Percentiles rank a stretch among this genome's conserved stretches.
Conservation (phyloP, 2,888 invertebrate genomes). For the Rhingia campestris region DNA sequence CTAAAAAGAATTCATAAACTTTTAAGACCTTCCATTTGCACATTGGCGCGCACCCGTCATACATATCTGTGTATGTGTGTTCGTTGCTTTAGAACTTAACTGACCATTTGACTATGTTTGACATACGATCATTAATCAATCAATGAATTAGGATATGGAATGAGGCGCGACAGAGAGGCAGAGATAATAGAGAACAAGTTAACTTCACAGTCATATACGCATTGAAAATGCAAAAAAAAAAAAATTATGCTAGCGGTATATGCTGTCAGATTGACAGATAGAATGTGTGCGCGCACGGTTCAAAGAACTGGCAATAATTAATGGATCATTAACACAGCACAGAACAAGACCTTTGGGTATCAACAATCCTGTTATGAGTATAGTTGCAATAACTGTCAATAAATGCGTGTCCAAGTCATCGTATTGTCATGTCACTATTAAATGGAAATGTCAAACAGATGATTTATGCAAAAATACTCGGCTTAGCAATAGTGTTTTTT, state of each 20-base stretch:
- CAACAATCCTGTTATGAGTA: not conserved
- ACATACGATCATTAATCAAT: constrained; percentile 68
- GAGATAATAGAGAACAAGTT: constrained; percentile 41
- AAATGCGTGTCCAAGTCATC: not conserved
- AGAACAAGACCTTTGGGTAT: not conserved
- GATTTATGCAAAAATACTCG: constrained; percentile 38
- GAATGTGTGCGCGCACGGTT: constrained; percentile 35
- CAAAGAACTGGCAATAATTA: constrained; percentile 52
- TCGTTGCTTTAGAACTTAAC: constrained; percentile 42
- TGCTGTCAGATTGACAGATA: constrained; percentile 58
- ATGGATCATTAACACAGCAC: constrained; percentile 37
- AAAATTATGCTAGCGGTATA: constrained; percentile 47
- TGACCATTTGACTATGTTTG: constrained; percentile 64
- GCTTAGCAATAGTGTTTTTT: not conserved
- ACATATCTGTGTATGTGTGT: not conserved
- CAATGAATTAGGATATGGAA: constrained; percentile 41
- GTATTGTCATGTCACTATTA: constrained; percentile 3
- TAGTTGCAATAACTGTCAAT: constrained; percentile 1
- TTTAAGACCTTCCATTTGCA: constrained; percentile 1
- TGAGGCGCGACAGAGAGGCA: not conserved
- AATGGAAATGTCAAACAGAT: constrained; percentile 26
- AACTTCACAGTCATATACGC: constrained; percentile 8
- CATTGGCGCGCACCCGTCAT: not conserved
- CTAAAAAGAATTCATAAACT: constrained; percentile 44
- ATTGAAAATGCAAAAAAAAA: constrained; percentile 21